These are phyloP conservation scores for Lasiommata megera DNA, from an alignment of 2,888 invertebrate species.

Conservation along the genomic window DNA sequence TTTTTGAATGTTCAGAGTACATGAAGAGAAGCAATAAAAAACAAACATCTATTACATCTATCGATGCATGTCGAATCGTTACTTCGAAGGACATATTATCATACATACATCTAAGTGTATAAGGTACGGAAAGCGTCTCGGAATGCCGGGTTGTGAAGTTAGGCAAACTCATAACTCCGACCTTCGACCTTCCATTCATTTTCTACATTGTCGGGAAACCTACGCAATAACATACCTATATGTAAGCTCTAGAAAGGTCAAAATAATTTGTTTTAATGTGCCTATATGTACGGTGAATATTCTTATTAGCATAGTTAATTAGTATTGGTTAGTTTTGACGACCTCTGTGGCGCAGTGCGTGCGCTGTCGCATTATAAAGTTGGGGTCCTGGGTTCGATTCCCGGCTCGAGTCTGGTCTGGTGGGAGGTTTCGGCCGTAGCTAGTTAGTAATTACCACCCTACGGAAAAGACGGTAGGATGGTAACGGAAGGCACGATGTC, in stretches of 20 bases:
- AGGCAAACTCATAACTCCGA: constrained; percentile 25
- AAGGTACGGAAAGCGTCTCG: constrained; percentile 12
- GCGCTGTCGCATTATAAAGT: too few species aligned
- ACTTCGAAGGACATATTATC: background rate
- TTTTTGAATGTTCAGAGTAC: too few species aligned
- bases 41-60: background rate
- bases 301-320: too few species aligned
- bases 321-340: too few species aligned
- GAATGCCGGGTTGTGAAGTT: constrained; percentile 26
- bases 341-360: too few species aligned
- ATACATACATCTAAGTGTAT: background rate
- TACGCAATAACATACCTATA: constrained; percentile 13
- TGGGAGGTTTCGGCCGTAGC: too few species aligned
- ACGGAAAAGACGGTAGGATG: too few species aligned
- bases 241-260: constrained; percentile 8
- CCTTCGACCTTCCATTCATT: constrained; percentile 23
- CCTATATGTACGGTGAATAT: background rate
- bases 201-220: constrained; percentile 23
- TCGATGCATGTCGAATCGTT: background rate
- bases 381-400: too few species aligned
- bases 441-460: too few species aligned
- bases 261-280: constrained; percentile 1
- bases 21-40: background rate
- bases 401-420: too few species aligned
- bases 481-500: too few species aligned